phyloP scores from a whole-genome alignment of 2,113 vertebrate species.

The Papio anubis region DNA sequence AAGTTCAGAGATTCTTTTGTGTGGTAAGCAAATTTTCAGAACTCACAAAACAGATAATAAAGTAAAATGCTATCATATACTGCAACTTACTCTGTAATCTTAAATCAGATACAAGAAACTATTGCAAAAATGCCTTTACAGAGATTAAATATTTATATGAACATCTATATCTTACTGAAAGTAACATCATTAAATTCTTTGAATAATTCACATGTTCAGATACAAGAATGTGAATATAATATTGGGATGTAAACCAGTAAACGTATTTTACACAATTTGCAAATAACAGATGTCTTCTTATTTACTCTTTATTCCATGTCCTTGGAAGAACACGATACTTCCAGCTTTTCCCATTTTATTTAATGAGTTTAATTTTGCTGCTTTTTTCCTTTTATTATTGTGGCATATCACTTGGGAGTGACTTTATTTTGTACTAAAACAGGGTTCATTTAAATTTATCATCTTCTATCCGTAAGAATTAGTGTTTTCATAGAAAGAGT shows the following conservation, averaged over 20 bases:
- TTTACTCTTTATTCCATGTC: background rate
- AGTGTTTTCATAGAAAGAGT: background rate
- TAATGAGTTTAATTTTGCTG: background rate
- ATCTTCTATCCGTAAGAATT: background rate
- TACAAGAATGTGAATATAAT: conserved; percentile 4
- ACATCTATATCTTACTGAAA: background rate
- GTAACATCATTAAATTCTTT: background rate
- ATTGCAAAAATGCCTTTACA: background rate
- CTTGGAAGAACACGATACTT: background rate
- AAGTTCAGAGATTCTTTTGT: background rate
- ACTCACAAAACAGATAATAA: background rate
- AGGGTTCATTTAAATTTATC: conserved; percentile 37
- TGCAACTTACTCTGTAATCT: background rate
- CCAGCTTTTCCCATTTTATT: background rate
- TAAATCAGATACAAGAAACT: background rate
- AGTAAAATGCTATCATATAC: background rate
- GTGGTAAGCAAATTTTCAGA: background rate
- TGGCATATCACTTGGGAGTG: background rate
- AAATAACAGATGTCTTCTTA: background rate
- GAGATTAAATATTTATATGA: background rate
- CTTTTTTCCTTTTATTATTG: background rate
- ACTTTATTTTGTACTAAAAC: conserved; percentile 21
- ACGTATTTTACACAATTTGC: background rate
- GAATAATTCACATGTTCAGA: background rate
- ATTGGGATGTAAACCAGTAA: background rate